Percentiles rank a stretch among this genome's conserved stretches.
phyloP scores from a whole-genome alignment of 2,113 vertebrate species.

The Paraplagusia blochii region DNA sequence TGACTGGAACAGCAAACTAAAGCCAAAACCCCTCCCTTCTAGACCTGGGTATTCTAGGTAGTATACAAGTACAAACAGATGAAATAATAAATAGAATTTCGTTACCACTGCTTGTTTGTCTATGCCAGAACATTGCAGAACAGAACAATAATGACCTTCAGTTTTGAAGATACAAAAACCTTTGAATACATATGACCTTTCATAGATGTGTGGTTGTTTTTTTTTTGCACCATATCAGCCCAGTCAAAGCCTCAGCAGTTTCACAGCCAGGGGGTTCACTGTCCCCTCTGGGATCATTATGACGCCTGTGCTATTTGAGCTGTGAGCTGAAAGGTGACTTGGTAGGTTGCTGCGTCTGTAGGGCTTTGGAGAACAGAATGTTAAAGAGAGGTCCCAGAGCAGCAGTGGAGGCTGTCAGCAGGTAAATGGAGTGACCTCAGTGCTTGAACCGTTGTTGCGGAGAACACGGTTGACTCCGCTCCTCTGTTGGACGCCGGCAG shows the following conservation, averaged over 20 bases:
- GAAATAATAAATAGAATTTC: too few relatives aligned
- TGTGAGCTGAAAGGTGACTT: constrained; percentile 22
- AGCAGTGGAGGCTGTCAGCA: constrained; percentile 15
- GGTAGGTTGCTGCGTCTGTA: constrained; percentile 19
- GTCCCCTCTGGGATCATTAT: constrained; percentile 4
- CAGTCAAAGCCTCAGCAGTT: constrained; percentile 3
- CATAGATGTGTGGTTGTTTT: constrained; percentile 9
- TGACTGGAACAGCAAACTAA: too few relatives aligned
- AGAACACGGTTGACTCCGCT: constrained; percentile 10
- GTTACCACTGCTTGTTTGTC: not conserved
- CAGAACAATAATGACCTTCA: constrained; percentile 5
- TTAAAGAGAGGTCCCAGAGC: constrained; percentile 48
- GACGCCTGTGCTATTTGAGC: constrained; percentile 6
- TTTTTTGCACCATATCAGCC: not conserved
- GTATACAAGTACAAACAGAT: too few relatives aligned
- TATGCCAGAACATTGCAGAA: constrained; percentile 2
- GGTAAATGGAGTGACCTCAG: constrained; percentile 22
- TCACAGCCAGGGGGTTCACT: not conserved
- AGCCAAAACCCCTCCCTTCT: too few relatives aligned
- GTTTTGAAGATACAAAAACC: not conserved
- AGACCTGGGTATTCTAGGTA: too few relatives aligned
- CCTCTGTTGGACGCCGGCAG: constrained; percentile 1
- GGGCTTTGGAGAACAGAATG: constrained; percentile 43
- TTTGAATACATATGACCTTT: constrained; percentile 1
- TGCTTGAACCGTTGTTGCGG: constrained; percentile 11